Base-by-base conservation (phyloP, 2,113 vertebrate genomes). In the Picathartes gymnocephalus region DNA sequence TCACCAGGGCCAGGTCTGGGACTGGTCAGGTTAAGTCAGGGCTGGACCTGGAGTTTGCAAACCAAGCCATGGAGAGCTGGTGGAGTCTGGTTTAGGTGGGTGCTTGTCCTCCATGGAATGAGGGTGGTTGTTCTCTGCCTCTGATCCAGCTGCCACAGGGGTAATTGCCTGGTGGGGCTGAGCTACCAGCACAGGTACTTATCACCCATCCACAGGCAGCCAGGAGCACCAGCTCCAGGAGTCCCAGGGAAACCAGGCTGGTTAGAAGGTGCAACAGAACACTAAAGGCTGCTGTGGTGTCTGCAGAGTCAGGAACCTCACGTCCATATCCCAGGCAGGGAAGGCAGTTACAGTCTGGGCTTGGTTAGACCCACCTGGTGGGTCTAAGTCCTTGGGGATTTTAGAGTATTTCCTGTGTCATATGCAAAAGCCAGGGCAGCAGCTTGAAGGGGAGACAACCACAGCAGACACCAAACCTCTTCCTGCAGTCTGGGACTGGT, bases 81-180 rank as follows among this genome's bases (percentile, higher is more conserved):
- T 15, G 57, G 31, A 13, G 24, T 2, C 0, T 5, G 25, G 3
- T 8, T 54, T 5, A 12, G 23, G 13, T 4, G 15, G 6, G 15
- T 21, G 73, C 30, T 64, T 21, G 33, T 42, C 16, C 54, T 24
- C 24, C 7, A 5, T 0, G 15, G 15, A 1, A 22, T 7, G 12
- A 39, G 33, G 20, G 24, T 1, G 11, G 16, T 13, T 73, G 77
- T 76, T 42, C 90, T 35, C 78, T 54, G 51, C 42, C 65, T 17
- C 24, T n/a, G 2, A 15, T 1, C 13, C 37, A 27, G 21, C 54
- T 25, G 20, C 62, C 28, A 6, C 15, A 24, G 15, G n/a, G 6
- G 8, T 2, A 1, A 12, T 14, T 10, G 20, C 21, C 66, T 39
- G 6, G 2, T 0, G 10, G 4, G 25, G 35, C 9, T 4, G 42